A percentile compares a stretch with the other conserved stretches of the same genome.
phyloP scores from a whole-genome alignment of 2,888 invertebrate species.

The Coelinius sp. region DNA sequence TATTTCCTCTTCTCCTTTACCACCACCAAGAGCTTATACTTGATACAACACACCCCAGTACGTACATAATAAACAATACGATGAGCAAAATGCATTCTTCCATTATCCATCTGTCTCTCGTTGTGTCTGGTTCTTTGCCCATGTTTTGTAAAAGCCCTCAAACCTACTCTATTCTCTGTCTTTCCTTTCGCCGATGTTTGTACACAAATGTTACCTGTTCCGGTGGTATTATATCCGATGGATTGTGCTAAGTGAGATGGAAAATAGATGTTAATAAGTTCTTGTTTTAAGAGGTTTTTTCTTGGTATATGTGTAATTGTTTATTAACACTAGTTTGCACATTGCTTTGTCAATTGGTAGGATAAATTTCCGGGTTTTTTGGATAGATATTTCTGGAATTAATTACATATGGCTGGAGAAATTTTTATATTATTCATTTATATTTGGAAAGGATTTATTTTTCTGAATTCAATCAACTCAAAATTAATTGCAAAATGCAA shows the following conservation, averaged over 20 bases:
- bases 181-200: neutral
- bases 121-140: constrained; percentile 40
- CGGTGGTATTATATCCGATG: neutral
- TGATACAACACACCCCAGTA: constrained; percentile 22
- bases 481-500: no score
- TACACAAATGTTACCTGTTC: constrained; percentile 1
- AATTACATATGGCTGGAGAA: no score
- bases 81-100: constrained; percentile 49
- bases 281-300: neutral
- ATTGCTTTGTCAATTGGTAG: neutral
- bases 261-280: neutral
- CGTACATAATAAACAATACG: constrained; percentile 54
- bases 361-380: neutral
- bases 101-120: constrained; percentile 49
- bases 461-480: no score
- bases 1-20: constrained; percentile 37
- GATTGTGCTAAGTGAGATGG: constrained; percentile 19
- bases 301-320: neutral
- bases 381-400: neutral
- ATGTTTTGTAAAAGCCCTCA: constrained; percentile 9
- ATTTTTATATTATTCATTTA: no score
- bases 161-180: neutral
- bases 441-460: no score
- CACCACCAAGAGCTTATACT: neutral
- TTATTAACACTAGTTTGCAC: neutral